Evolutionary conservation across 2,888 invertebrate genomes (phyloP), one percentile per base, ranked within the genome.

Genomic region (Glomeris marginata): DNA sequence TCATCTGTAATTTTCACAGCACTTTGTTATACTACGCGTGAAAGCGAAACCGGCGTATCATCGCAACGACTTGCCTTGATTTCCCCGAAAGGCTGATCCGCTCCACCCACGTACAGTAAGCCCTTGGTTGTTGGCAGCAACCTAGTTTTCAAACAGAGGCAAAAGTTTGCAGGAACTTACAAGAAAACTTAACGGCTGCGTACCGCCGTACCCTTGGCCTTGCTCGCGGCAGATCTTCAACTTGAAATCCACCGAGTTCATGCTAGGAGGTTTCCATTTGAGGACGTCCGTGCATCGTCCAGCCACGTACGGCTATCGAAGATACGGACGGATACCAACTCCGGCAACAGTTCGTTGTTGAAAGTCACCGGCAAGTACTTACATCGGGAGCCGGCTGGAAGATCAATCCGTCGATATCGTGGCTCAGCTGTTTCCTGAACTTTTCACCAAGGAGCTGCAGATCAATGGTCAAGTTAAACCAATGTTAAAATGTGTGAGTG

Each of bases 351-450:
- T 33, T 21, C 35, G 20, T 13, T 41, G 22, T 18, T 11, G 13
- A 13, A 21, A 2, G 41, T 10, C 5, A 6, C 16, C 36, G 11
- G 15, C 3, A 37, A 41, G n/a, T 5, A 62, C 68, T 65, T 65
- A 85, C 84, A 66, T 84, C 85, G 54, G 76, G 73, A 0, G 82
- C 75, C 0, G 98, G 98, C 65, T 99, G 98, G 66, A 97, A 99
- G 62, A 99, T 91, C 13, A 98, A 74, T 18, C 98, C 98, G 64
- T 99, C 98, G 0, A 95, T 94, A 66, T 97, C 94, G 64, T 99
- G 98, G 1, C 78, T 74, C 16, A 98, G 71, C 35, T 80, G 77
- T 57, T 78, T 78, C 0, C 83, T 78, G 68, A 98, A 97, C 62
- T 87, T 86, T 41, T 85, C 84, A 13, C 84, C 78, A 21, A 52